Evolutionary conservation across 1,140 invertebrate species (phyloP).

Genomic region (Heliconius hermathena): DNA sequence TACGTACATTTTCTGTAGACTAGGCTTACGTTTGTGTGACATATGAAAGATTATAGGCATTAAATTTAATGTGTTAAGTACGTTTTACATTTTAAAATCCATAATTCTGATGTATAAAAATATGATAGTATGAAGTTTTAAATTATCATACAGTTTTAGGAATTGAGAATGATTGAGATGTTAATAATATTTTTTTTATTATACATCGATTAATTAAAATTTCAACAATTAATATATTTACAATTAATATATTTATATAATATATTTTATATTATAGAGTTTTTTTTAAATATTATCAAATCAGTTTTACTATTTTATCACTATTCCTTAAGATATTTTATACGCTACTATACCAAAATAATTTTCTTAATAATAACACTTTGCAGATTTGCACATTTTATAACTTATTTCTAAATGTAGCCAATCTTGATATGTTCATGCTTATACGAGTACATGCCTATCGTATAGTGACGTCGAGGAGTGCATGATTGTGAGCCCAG

Average conservation of each 20-base stretch:
- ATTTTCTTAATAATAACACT: neutral
- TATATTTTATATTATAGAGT: too few relatives aligned
- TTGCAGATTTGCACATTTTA: neutral
- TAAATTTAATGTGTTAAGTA: neutral
- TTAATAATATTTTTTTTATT: neutral
- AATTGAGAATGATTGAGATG: neutral
- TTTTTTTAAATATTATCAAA: too few relatives aligned
- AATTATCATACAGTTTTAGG: neutral
- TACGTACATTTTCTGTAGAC: constrained; percentile 8
- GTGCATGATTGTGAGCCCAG: constrained; percentile 33
- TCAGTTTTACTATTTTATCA: too few relatives aligned
- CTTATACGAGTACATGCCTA: constrained; percentile 14
- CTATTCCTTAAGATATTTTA: too few relatives aligned
- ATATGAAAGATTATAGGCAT: neutral
- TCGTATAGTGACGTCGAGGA: constrained; percentile 29
- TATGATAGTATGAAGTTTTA: neutral
- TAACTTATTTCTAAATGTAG: neutral
- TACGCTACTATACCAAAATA: too few relatives aligned
- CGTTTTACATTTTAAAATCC: neutral
- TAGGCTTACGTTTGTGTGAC: constrained; percentile 11
- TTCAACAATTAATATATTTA: too few relatives aligned
- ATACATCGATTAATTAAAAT: neutral
- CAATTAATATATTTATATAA: too few relatives aligned
- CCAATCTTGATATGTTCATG: neutral
- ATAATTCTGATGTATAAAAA: neutral